Base-by-base conservation (phyloP, 2,797 vertebrate species). In the Betta splendens region DNA sequence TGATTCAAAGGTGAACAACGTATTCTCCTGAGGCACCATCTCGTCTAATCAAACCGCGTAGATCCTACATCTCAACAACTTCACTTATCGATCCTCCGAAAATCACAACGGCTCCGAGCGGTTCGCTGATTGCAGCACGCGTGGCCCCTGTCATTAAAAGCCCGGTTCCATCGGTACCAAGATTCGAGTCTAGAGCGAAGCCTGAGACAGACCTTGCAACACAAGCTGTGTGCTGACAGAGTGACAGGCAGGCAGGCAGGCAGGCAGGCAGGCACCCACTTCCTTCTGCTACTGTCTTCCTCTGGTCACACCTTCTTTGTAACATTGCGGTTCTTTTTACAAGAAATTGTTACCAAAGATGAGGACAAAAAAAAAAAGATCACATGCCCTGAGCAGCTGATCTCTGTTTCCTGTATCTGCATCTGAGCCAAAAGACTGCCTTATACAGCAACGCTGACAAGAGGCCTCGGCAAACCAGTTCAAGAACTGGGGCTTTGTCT, bases 281-380 rank as follows among this genome's bases (percentile, higher is more conserved):
- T 92, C 90, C 91, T 90, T 79, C 83, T 89, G 77, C 78, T 87
- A 68, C 72, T 72, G 76, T 78, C 72, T 85, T 85, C 82, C 80
- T 88, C 73, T 80, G 76, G 81, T 87, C 81, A 87, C 87, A 88
- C 85, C 81, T 84, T 85, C 74, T 81, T 71, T 69, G 77, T 84
- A 85, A 80, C 74, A 80, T 63, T 89, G 87, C 39, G 88, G 84
- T 90, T 89, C 75, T 64, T 64, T 91, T 91, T 91, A 91, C 89
- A 87, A 91, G 89, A 93, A 89, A 80, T 79, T 81, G 74, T 90
- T 89, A 87, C 84, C 79, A 91, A 87, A 89, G 86, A 89, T 60
- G 60, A 84, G 83, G 76, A 80, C 69, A 85, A 84, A 88, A 79
- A 79, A 73, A 69, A 74, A 51, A 66, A 53, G 39, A 86, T 85